A percentile compares a stretch with the other conserved stretches of the same genome.
These are phyloP conservation scores for Euzetes globulus DNA, from an alignment of 2,888 invertebrate genomes.

Conservation along the genomic window DNA sequence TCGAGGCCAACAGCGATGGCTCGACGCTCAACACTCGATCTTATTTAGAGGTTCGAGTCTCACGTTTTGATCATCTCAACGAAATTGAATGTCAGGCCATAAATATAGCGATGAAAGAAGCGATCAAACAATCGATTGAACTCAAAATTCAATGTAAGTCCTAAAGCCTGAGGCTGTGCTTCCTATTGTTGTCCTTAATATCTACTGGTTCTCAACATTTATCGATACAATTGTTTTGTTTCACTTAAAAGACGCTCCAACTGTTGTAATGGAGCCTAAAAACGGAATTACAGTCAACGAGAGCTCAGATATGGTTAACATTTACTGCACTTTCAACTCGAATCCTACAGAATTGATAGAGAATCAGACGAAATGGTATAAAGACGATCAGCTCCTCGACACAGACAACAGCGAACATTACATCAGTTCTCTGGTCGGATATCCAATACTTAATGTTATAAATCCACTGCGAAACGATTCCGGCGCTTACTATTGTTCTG, in stretches of 20 bases:
- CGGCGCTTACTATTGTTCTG: constrained; percentile 41
- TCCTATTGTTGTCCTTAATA: background rate
- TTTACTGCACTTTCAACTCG: constrained; percentile 42
- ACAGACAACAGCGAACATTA: constrained; percentile 19
- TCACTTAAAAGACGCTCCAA: constrained; percentile 40
- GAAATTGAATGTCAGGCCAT: constrained; percentile 42
- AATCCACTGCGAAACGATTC: constrained; percentile 40
- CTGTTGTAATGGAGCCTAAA: constrained; percentile 41
- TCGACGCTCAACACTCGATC: constrained; percentile 35
- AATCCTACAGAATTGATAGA: constrained; percentile 40
- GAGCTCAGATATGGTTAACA: constrained; percentile 37
- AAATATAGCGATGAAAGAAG: constrained; percentile 40
- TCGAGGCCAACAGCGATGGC: constrained; percentile 37
- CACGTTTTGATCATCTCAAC: constrained; percentile 41
- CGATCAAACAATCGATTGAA: constrained; percentile 40
- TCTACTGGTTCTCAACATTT: constrained; percentile 12
- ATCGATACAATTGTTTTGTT: constrained; percentile 26
- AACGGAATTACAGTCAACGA: constrained; percentile 42
- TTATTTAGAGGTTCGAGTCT: constrained; percentile 39
- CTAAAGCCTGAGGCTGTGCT: background rate
- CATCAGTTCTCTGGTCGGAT: constrained; percentile 33
- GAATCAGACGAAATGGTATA: constrained; percentile 40
- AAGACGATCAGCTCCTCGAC: constrained; percentile 37
- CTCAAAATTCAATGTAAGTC: constrained; percentile 42
- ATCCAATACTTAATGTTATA: constrained; percentile 41